A percentile compares a stretch with the other conserved stretches of the same genome.
Evolutionary conservation across 2,113 vertebrate species (phyloP).

Genomic region (Saguinus midas): DNA sequence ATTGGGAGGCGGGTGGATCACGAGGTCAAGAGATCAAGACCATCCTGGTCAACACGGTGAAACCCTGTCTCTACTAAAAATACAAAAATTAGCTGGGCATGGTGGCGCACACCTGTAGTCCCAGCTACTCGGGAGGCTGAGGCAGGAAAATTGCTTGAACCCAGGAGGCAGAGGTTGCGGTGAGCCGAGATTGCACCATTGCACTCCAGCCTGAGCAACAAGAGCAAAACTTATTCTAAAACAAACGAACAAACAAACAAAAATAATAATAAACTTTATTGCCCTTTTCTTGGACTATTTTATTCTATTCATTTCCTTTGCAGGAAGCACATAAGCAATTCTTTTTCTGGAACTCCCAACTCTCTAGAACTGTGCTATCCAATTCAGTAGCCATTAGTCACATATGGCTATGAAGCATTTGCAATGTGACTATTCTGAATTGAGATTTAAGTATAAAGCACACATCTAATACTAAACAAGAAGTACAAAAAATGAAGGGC

Average conservation of each 20-base stretch:
- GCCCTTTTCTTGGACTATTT: background rate
- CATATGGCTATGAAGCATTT: background rate
- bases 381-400: background rate
- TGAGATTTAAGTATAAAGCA: background rate
- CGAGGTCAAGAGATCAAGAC: no score
- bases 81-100: no score
- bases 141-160: no score
- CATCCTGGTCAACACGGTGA: no score
- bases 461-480: background rate
- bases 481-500: background rate
- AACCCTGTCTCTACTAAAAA: no score
- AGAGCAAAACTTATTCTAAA: no score
- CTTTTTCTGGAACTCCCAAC: background rate
- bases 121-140: no score
- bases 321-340: background rate
- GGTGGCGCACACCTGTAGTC: no score
- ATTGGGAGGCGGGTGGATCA: background rate
- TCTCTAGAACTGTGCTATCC: background rate
- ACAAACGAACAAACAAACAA: no score
- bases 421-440: background rate
- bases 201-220: no score
- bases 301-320: background rate
- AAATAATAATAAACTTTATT: background rate
- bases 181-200: no score
- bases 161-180: no score